Conservation (phyloP, 1,140 invertebrate species). For the Idris sp. region DNA sequence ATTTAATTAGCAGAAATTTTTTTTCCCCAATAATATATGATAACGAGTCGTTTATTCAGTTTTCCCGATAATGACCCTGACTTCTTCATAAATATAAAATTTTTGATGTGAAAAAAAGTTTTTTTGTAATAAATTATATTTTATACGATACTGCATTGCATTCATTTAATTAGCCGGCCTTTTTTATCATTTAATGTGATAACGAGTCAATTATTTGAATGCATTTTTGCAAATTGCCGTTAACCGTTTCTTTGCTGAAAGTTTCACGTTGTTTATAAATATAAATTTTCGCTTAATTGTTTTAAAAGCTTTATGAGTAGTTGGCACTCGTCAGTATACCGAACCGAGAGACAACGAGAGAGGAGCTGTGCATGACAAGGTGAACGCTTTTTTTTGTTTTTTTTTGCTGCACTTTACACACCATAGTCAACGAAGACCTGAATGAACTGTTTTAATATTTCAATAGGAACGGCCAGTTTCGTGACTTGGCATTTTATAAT, state of each 20-base stretch:
- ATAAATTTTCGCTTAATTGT: conserved; percentile 47
- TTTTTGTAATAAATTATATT: too few relatives aligned
- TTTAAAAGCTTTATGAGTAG: conserved; percentile 56
- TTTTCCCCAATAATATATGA: not conserved
- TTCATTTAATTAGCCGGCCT: conserved; percentile 30
- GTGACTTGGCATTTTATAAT: conserved; percentile 78
- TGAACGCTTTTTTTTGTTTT: too few relatives aligned
- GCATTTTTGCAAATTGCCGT: conserved; percentile 28
- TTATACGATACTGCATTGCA: conserved; percentile 8
- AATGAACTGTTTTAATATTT: conserved; percentile 79
- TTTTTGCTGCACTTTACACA: conserved; percentile 76
- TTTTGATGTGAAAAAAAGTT: too few relatives aligned
- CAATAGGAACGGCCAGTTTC: conserved; percentile 77
- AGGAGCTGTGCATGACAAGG: conserved; percentile 77
- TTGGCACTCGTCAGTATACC: conserved; percentile 40
- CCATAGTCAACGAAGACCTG: conserved; percentile 67
- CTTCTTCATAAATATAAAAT: too few relatives aligned
- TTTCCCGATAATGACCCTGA: too few relatives aligned
- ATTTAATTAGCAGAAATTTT: conserved; percentile 32
- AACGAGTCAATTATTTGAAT: conserved; percentile 44
- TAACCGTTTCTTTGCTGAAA: conserved; percentile 37
- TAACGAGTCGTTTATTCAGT: conserved; percentile 41
- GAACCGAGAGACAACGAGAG: conserved; percentile 65
- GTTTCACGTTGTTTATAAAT: conserved; percentile 47
- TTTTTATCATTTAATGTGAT: conserved; percentile 6